Evolutionary conservation across 2,113 vertebrate species (phyloP).

Genomic region (human): DNA sequence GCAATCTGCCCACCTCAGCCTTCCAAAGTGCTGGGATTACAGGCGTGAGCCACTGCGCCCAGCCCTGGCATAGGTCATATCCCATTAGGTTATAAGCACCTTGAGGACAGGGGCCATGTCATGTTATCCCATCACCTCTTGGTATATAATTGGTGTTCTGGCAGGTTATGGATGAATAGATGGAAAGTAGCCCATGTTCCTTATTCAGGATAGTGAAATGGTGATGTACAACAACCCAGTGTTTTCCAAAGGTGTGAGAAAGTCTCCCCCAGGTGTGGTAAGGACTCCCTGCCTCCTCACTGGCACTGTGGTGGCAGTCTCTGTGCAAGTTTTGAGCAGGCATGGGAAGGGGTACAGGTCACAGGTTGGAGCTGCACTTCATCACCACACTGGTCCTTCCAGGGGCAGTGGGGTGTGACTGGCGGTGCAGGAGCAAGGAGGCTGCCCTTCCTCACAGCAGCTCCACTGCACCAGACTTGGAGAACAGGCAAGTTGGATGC

Average conservation of each 20-base stretch:
- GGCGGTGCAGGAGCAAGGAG: not conserved
- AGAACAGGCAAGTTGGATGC: not conserved
- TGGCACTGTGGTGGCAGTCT: not conserved
- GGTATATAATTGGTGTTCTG: not conserved
- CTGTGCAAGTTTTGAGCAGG: not conserved
- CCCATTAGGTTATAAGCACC: not conserved
- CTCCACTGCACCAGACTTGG: not conserved
- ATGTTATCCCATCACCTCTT: not conserved
- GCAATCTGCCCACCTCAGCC: too few relatives aligned
- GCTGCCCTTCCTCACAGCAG: not conserved
- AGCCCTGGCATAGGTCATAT: not conserved
- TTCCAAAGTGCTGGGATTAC: too few relatives aligned
- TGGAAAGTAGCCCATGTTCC: not conserved
- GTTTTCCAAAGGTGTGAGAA: not conserved
- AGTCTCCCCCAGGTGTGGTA: not conserved
- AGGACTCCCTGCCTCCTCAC: not conserved
- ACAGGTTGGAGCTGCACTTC: not conserved
- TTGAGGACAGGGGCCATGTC: not conserved
- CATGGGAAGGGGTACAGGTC: not conserved
- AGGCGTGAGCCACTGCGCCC: too few relatives aligned
- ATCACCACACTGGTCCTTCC: not conserved
- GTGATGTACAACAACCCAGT: not conserved
- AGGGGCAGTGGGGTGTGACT: not conserved
- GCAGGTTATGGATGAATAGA: not conserved
- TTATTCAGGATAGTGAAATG: not conserved